Base-by-base conservation (phyloP, 2,113 vertebrate species). In the Rhinolophus ferrumequinum region DNA sequence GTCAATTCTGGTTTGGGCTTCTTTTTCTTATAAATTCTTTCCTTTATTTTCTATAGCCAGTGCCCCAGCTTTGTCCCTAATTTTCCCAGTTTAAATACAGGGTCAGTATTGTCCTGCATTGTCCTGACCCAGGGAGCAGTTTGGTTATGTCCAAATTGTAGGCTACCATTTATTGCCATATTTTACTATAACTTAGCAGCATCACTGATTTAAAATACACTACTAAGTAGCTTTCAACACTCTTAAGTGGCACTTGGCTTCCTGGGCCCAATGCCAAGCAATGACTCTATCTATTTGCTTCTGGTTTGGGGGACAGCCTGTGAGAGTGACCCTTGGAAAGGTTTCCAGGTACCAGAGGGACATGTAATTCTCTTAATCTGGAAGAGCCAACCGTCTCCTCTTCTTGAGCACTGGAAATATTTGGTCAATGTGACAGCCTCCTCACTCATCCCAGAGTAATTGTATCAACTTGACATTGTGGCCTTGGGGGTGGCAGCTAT, bases 381-480 rank as follows among this genome's bases (percentile, higher is more conserved):
- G 28, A 82, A 96, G 81, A 88, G 38, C 41, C 75, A 76, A 82
- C 56, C 44, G 30, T 76, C 52, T n/a, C 47, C 19, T 93, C 52
- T 96, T 94, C 76, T 33, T 22, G 66, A 94, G 52, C 33, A 10
- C 28, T 54, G 41, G 50, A 89, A 89, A 96, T 11, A 47, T 22
- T 77, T 50, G 47, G 33, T 93, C 95, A 84, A 8, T 19, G 14
- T 93, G 75, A 95, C 69, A 96, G 79, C 24, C 66, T 95, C 66
- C 62, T 96, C 52, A 26, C 67, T 97, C 93, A 97, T 94, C 62
- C 64, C 56, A 21, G 56, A 97, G 28, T 90, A 95, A 97, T 92
- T 95, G 60, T 35, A 82, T 98, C 90, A 75, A 24, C 75, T 88
- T 94, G 85, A 98, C 88, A 87, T 90, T 93, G 88, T 67, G 86